These are phyloP conservation scores for Drosophila histrio DNA, from an alignment of 2,888 invertebrate species.

Conservation along the genomic window DNA sequence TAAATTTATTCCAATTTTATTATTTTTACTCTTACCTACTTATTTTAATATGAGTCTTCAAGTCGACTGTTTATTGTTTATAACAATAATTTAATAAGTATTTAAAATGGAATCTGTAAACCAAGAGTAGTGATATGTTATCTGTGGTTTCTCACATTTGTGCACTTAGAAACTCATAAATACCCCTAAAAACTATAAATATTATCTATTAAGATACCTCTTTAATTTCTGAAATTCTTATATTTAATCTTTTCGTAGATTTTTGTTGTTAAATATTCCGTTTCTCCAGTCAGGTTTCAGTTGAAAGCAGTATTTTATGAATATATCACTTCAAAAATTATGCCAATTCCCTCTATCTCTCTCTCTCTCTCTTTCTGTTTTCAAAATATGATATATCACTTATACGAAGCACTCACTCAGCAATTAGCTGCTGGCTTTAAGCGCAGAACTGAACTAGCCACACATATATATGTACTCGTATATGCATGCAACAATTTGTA, in stretches of 20 bases:
- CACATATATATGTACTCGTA: not conserved
- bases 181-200: not conserved
- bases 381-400: conserved; percentile 32
- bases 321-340: conserved; percentile 3
- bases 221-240: not conserved
- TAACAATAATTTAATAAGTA: no score
- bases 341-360: not conserved
- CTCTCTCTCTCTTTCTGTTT: not conserved
- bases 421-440: conserved; percentile 18
- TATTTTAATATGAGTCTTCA: no score
- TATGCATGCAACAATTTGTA: conserved; percentile 20
- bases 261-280: not conserved
- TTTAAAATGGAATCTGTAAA: no score
- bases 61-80: no score
- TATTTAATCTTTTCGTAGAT: not conserved
- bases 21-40: no score
- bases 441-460: conserved; percentile 29
- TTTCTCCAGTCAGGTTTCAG: not conserved
- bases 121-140: no score
- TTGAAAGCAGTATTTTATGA: not conserved
- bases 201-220: not conserved
- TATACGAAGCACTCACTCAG: conserved; percentile 47
- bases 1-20: not conserved
- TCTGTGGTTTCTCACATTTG: not conserved
- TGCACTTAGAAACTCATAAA: not conserved